phyloP scores from a whole-genome alignment of 2,888 invertebrate genomes.

The Leucophenga maculata region DNA sequence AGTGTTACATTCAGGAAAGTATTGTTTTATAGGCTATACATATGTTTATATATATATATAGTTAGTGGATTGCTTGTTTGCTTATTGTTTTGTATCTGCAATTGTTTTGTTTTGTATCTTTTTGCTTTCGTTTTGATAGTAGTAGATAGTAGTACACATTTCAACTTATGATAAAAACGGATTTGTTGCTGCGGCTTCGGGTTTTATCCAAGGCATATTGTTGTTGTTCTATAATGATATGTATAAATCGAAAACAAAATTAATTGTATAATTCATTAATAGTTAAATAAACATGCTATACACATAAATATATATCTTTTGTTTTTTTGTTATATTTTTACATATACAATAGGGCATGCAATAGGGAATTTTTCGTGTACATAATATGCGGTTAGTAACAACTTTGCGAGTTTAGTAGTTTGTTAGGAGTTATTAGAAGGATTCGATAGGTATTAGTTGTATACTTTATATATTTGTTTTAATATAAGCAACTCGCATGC shows the following conservation, averaged over 20 bases:
- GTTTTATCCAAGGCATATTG: conserved; percentile 72
- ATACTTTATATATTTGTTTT: too few species aligned
- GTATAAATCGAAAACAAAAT: too few species aligned
- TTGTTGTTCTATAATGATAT: conserved; percentile 64
- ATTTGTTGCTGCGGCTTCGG: conserved; percentile 72
- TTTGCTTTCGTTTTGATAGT: neutral
- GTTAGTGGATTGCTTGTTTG: neutral
- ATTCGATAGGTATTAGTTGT: neutral
- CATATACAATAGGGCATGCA: conserved; percentile 46
- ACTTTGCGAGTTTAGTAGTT: neutral
- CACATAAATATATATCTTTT: neutral
- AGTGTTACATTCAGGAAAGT: neutral
- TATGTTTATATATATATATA: neutral
- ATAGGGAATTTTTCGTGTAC: conserved; percentile 26
- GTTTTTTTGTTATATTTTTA: too few species aligned
- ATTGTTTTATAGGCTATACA: neutral
- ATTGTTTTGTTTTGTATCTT: neutral
- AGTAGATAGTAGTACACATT: neutral
- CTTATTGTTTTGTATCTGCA: neutral
- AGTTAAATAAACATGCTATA: neutral
- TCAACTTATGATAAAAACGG: conserved; percentile 71
- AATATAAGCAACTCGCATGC: conserved; percentile 7
- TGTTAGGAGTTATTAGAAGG: neutral
- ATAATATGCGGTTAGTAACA: neutral
- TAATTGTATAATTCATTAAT: too few species aligned